Conservation (phyloP, 1,140 invertebrate genomes). For the Cydia pomonella region DNA sequence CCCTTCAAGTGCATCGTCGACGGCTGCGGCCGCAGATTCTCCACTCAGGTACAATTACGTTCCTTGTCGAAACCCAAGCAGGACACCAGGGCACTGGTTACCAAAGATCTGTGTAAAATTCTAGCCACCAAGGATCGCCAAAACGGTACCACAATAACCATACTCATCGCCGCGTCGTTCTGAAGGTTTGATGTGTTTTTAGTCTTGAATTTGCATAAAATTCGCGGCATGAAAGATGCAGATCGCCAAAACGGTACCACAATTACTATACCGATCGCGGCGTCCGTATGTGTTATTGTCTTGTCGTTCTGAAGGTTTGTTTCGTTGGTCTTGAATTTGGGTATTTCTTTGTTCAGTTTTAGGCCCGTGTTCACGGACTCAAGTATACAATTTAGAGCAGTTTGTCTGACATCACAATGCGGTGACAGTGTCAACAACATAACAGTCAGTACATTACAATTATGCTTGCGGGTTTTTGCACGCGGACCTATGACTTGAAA, state of each 20-base stretch:
- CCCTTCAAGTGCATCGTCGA: slow-evolving; percentile 97
- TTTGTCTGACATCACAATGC: not conserved
- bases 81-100: not conserved
- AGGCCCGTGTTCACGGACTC: slow-evolving; percentile 28
- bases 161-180: slow-evolving; percentile 44
- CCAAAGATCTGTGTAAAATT: not conserved
- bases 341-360: slow-evolving; percentile 14
- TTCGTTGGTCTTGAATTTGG: slow-evolving; percentile 12
- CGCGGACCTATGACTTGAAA: slow-evolving; percentile 38
- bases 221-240: slow-evolving; percentile 31
- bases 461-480: slow-evolving; percentile 48
- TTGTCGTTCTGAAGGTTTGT: slow-evolving; percentile 18
- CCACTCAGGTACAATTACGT: slow-evolving; percentile 89
- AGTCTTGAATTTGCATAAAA: slow-evolving; percentile 12
- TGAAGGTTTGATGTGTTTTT: slow-evolving; percentile 52
- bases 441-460: not conserved
- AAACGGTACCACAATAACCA: slow-evolving; percentile 59
- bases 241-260: slow-evolving; percentile 57
- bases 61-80: slow-evolving; percentile 37
- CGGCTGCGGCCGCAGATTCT: slow-evolving; percentile 94
- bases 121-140: slow-evolving; percentile 46
- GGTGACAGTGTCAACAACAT: not conserved
- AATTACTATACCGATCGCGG: slow-evolving; percentile 47
- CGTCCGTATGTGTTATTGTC: slow-evolving; percentile 40
- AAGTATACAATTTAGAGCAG: not conserved